Evolutionary conservation across 2,113 vertebrate species (phyloP), one percentile per base, ranked within the genome.

Genomic region (Rynchops niger): DNA sequence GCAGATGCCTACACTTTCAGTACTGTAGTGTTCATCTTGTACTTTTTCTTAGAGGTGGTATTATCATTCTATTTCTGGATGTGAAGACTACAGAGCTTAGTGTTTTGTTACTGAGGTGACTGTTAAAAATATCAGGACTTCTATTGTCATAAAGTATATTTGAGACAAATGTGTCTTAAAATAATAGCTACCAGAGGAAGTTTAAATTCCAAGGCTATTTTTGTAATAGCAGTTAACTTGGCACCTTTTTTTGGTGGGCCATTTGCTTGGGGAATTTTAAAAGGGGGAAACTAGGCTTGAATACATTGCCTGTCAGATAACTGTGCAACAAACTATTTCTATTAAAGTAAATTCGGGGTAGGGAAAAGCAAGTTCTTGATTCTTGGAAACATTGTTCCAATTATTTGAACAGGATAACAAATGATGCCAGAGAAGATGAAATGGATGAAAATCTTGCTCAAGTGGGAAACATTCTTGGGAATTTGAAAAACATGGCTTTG

Each of bases 361-460:
- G 7, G 23, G 38, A 66, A 76, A 85, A 78, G 15, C 27, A 63
- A 77, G 26, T 49, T 79, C 7, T 23, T 80, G 34, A 29, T 74
- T 94, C 47, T 43, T 91, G 20, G 77, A 87, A 63, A 61, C 8
- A 4, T 36, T 74, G n/a, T 82, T 50, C 42, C 89, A 53, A 55
- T 81, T 49, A 47, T 76, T 96, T 82, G 63, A 82, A 36, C 96
- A 99, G 99, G 95, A 93, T 99, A 97, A 99, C 99, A 52, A 98
- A 99, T 82, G 99, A 99, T 88, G 99, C 99, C 23, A 99, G 99
- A 65, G 99, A 99, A 97, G 99, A 99, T 81, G 99, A 99, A 97
- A 99, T 99, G 99, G 99, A 99, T 95, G 99, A 99, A 34, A 99
- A 99, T 95, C 98, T 99, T 91, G 95, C 97, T 3, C 98, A 99